phyloP scores from a whole-genome alignment of 2,113 vertebrate genomes.

The Myrmecophaga tridactyla region DNA sequence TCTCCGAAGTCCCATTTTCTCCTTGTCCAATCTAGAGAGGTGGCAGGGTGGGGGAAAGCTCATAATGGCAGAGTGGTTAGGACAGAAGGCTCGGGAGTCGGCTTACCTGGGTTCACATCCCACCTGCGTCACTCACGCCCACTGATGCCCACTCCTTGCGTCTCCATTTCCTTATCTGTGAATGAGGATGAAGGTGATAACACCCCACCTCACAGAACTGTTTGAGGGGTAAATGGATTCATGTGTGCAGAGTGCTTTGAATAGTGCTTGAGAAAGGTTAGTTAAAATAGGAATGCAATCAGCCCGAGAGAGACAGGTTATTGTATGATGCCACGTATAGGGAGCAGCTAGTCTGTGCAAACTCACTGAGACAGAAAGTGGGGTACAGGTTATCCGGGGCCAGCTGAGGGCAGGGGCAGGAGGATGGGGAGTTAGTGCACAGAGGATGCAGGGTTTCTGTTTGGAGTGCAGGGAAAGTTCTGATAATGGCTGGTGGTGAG shows the following conservation, averaged over 20 bases:
- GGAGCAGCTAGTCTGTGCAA: no score
- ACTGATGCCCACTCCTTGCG: accelerated
- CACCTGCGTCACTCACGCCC: neutral
- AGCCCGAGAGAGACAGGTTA: no score
- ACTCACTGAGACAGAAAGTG: no score
- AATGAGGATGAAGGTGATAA: neutral
- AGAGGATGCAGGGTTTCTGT: no score
- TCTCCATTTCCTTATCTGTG: neutral
- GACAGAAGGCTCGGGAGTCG: neutral
- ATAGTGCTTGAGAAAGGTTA: neutral
- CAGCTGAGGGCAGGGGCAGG: no score
- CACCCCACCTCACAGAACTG: neutral
- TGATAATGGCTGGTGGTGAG: no score
- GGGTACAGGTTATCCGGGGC: no score
- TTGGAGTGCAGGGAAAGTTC: no score
- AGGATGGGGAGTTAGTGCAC: no score
- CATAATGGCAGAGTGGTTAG: neutral
- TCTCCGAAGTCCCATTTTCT: neutral
- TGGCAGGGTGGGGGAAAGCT: neutral
- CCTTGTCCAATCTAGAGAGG: neutral
- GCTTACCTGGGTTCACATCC: neutral
- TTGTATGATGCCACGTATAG: no score
- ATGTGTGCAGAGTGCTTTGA: neutral
- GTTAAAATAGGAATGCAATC: no score
- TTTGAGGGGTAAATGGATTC: neutral